These are phyloP conservation scores for Thera britannica DNA, from an alignment of 2,888 invertebrate genomes.

Conservation along the genomic window DNA sequence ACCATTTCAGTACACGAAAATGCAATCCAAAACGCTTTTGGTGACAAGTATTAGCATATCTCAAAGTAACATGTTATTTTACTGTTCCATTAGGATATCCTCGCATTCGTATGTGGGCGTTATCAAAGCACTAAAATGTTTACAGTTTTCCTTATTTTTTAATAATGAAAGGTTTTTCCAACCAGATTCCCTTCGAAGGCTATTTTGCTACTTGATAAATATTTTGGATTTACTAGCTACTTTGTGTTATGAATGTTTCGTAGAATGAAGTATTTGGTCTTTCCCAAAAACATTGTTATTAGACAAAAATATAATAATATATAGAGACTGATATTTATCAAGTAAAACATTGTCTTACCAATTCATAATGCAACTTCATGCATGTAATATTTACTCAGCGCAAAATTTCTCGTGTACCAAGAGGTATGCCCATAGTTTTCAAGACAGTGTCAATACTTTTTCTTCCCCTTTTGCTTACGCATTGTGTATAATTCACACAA, in stretches of 20 bases:
- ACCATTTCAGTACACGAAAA: conserved; percentile 45
- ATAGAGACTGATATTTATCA: no score
- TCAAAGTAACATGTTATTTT: conserved; percentile 19
- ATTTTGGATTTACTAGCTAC: no score
- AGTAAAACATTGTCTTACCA: no score
- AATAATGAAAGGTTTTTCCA: background rate
- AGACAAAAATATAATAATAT: no score
- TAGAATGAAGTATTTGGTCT: no score
- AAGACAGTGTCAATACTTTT: conserved; percentile 48
- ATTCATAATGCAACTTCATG: no score
- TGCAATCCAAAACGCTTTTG: conserved; percentile 43
- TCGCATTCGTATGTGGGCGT: background rate
- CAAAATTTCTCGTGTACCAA: background rate
- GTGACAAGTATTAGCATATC: conserved; percentile 42
- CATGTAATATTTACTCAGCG: background rate
- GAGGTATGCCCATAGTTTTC: conserved; percentile 18
- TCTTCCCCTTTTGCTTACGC: conserved; percentile 66
- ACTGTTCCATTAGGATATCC: conserved; percentile 1
- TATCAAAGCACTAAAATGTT: conserved; percentile 1
- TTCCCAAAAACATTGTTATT: no score
- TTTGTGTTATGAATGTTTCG: no score
- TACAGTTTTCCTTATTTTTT: background rate
- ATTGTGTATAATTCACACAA: conserved; percentile 77
- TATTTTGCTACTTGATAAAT: no score
- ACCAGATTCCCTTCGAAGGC: background rate